Base-by-base conservation (phyloP, 2,888 invertebrate genomes). In the Chymomyza procnemis region DNA sequence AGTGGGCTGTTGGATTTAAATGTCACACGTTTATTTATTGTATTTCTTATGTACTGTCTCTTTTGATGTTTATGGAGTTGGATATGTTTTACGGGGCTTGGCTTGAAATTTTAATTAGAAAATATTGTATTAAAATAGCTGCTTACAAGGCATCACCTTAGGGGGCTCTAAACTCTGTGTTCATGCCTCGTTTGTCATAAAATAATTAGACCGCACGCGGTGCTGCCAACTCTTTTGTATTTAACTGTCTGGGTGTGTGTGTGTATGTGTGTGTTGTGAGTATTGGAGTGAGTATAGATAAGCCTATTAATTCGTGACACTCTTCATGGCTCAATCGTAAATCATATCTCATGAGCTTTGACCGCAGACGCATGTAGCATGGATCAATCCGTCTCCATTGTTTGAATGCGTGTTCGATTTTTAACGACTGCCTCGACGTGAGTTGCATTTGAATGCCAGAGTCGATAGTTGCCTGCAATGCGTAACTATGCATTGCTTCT, bases 301-400 rank as follows among this genome's bases (percentile, higher is more conserved):
- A 83, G 80, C 87, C 83, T 70, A 87, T 87, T 87, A 87, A 83
- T 79, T 83, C 83, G 87, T 83, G 83, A 83, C 87, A 83, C 85
- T 83, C 87, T 74, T 74, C 87, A 79, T 83, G 87, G 71, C 85
- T 78, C 78, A 87, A 87, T 87, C 83, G 87, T 83, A 87, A 83
- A 87, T 83, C 83, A 83, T 83, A 86, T 74, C 26, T 26, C 57
- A 59, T 34, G 30, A 14, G 14, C 30, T 52, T 16, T 48, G 26
- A 18, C 21, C 48, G 52, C 50, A 55, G 34, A 63, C 48, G 48
- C 30, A 55, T 68, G 66, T 61, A 73, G 16, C 81, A 78, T 86
- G 87, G 82, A 83, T 83, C 87, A 85, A 87, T 85, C 74, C 69
- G 87, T 61, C 71, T 85, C 80, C 66, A 76, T 69, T 74, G 74